Conservation (phyloP, 2,797 vertebrate genomes). For the Acanthurus tractus region DNA sequence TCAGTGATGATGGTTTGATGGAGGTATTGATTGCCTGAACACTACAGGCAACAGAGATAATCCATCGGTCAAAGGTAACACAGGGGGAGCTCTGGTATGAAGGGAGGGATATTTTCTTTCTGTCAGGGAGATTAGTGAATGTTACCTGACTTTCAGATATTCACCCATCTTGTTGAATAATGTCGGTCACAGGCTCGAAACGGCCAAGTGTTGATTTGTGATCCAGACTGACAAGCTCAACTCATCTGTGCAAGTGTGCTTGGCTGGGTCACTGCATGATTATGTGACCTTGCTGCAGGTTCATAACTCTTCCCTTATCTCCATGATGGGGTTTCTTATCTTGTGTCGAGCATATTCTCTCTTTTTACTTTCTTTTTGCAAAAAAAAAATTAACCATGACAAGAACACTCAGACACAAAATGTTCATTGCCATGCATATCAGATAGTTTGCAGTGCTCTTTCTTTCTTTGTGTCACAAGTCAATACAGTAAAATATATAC, state of each 20-base stretch:
- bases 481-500: slow-evolving; percentile 78
- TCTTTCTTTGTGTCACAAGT: slow-evolving; percentile 79
- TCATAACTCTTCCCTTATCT: slow-evolving; percentile 70
- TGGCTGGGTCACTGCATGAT: slow-evolving; percentile 81
- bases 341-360: slow-evolving; percentile 56
- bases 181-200: slow-evolving; percentile 44
- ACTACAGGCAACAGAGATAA: slow-evolving; percentile 21
- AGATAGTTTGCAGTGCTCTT: slow-evolving; percentile 81
- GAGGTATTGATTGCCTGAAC: slow-evolving; percentile 27
- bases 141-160: slow-evolving; percentile 61
- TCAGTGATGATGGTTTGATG: slow-evolving; percentile 18
- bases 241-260: slow-evolving; percentile 75
- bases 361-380: slow-evolving; percentile 21
- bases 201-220: slow-evolving; percentile 73
- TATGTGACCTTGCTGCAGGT: slow-evolving; percentile 75
- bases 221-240: slow-evolving; percentile 75
- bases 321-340: slow-evolving; percentile 52
- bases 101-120: slow-evolving; percentile 15
- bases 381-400: slow-evolving; percentile 43
- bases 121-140: slow-evolving; percentile 37
- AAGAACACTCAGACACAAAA: slow-evolving; percentile 53
- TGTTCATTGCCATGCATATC: slow-evolving; percentile 74
- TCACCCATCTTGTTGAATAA: slow-evolving; percentile 54
- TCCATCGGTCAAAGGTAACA: slow-evolving; percentile 42
- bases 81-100: slow-evolving; percentile 8